Evolutionary conservation across 2,797 vertebrate genomes (phyloP).

Genomic region (Gymnopithys bicolor): DNA sequence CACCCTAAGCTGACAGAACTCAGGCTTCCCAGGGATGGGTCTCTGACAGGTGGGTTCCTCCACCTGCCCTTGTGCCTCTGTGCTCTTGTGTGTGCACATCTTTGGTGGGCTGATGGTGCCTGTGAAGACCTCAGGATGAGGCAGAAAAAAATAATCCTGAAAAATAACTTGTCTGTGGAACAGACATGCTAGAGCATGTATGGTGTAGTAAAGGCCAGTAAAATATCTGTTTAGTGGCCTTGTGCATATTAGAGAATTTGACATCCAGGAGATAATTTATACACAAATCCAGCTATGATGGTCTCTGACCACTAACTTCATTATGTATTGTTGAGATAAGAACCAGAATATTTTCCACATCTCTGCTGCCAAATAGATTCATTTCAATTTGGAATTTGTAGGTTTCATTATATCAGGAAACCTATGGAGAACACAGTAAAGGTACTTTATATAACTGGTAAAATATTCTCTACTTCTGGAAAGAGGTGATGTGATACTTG

Average conservation of each 20-base stretch:
- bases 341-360: background rate
- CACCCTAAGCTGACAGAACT: background rate
- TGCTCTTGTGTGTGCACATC: rapidly evolving
- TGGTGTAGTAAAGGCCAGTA: background rate
- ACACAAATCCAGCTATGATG: background rate
- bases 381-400: background rate
- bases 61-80: background rate
- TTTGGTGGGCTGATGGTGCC: background rate
- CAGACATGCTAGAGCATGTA: too few relatives aligned
- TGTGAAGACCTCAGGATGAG: background rate
- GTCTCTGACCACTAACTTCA: background rate
- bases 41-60: background rate
- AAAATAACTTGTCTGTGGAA: background rate
- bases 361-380: background rate
- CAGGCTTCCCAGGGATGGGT: background rate
- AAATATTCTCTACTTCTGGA: background rate
- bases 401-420: background rate
- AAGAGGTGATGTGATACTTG: background rate
- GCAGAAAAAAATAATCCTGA: background rate
- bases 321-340: background rate
- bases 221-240: background rate
- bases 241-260: background rate
- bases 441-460: background rate
- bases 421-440: background rate
- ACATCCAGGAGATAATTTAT: background rate